phyloP scores from a whole-genome alignment of 1,140 invertebrate genomes.

The Kradibia gibbosae region DNA sequence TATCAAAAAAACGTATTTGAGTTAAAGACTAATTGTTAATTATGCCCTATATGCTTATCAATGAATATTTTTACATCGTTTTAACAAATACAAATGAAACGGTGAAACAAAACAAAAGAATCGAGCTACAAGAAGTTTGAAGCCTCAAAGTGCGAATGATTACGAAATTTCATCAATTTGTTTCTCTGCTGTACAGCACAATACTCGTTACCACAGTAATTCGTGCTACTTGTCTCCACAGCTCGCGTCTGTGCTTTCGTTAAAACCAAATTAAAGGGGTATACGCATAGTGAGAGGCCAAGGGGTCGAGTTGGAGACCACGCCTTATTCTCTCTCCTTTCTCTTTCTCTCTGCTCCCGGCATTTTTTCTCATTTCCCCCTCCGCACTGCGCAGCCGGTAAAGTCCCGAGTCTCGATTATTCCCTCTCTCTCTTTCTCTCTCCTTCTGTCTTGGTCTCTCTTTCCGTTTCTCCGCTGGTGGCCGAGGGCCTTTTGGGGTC shows the following conservation, averaged over 20 bases:
- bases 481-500: conserved; percentile 33
- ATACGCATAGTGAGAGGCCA: conserved; percentile 55
- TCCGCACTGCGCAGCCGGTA: not conserved
- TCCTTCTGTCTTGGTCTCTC: conserved; percentile 49
- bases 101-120: no score
- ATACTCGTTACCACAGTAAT: no score
- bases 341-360: conserved; percentile 40
- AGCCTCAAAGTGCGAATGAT: no score
- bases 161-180: no score
- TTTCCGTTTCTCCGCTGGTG: not conserved
- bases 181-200: no score
- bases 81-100: no score
- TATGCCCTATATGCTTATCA: no score
- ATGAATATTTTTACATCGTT: no score
- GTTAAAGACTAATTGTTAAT: no score
- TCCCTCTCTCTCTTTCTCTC: conserved; percentile 40
- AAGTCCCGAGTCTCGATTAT: not conserved
- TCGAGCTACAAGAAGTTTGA: no score
- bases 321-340: conserved; percentile 54
- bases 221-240: not conserved
- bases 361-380: conserved; percentile 48
- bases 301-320: conserved; percentile 61
- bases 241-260: not conserved
- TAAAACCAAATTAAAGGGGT: conserved; percentile 55
- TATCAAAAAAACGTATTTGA: no score